These are phyloP conservation scores for Platyura marginata DNA, from an alignment of 1,140 invertebrate genomes.

Conservation along the genomic window DNA sequence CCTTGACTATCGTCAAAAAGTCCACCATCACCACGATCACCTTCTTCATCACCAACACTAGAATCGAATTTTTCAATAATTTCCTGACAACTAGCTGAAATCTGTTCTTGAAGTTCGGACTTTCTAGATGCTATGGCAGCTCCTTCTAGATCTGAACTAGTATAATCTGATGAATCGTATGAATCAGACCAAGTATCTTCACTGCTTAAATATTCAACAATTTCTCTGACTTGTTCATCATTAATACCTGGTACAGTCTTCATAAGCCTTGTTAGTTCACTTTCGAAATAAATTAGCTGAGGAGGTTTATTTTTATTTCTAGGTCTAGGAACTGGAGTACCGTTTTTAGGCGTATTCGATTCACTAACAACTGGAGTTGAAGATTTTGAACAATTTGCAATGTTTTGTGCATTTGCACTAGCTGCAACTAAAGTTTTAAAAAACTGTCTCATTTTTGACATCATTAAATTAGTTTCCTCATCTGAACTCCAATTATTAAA, in stretches of 20 bases:
- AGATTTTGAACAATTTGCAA: slow-evolving; percentile 9
- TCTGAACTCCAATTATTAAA: slow-evolving; percentile 88
- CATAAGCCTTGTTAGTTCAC: slow-evolving; percentile 74
- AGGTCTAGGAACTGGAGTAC: slow-evolving; percentile 32
- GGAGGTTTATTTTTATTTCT: slow-evolving; percentile 50
- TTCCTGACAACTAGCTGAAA: slow-evolving; percentile 70
- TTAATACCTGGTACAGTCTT: slow-evolving; percentile 78
- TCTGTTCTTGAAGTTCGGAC: slow-evolving; percentile 61
- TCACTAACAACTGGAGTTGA: slow-evolving; percentile 19
- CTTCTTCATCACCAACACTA: slow-evolving; percentile 23
- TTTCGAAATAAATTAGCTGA: slow-evolving; percentile 72
- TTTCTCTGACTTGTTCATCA: slow-evolving; percentile 76
- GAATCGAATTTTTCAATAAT: slow-evolving; percentile 72
- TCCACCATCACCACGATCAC: slow-evolving; percentile 35
- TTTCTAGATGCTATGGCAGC: slow-evolving; percentile 37
- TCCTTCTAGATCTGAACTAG: slow-evolving; percentile 70
- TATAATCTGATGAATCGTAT: slow-evolving; percentile 78
- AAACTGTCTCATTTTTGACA: slow-evolving; percentile 82
- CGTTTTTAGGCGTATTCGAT: slow-evolving; percentile 29
- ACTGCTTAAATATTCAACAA: slow-evolving; percentile 77
- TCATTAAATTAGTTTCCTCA: slow-evolving; percentile 85
- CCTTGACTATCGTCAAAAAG: slow-evolving; percentile 32
- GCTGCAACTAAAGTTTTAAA: slow-evolving; percentile 71
- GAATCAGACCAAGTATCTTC: slow-evolving; percentile 87
- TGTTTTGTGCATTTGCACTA: slow-evolving; percentile 32